Percentiles rank a stretch among this genome's conserved stretches.
These are phyloP conservation scores for Shinisaurus crocodilurus DNA, from an alignment of 2,113 vertebrate species.

Conservation along the genomic window DNA sequence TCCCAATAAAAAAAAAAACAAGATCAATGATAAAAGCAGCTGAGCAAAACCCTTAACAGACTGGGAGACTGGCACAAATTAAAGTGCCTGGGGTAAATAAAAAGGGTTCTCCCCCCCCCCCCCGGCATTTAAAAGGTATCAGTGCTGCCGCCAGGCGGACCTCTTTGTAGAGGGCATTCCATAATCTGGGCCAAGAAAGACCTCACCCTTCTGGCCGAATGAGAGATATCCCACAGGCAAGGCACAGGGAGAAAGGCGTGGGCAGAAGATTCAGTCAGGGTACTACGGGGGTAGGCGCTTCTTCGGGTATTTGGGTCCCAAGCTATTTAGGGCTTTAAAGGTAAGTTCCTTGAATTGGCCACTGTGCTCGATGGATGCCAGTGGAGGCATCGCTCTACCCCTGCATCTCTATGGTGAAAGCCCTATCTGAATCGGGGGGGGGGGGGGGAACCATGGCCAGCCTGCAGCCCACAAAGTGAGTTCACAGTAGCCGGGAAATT, in stretches of 20 bases:
- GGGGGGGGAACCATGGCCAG: not conserved
- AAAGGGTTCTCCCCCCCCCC: not conserved
- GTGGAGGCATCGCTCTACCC: not conserved
- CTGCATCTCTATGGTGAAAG: not conserved
- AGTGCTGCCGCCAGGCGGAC: not conserved
- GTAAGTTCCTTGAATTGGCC: not conserved
- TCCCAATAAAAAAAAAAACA: not conserved
- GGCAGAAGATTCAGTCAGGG: not conserved
- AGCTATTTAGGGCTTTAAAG: not conserved
- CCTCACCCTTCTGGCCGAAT: not conserved
- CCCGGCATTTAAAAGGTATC: not conserved
- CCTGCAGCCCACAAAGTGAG: not conserved
- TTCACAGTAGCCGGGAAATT: not conserved
- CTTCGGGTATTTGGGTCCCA: not conserved
- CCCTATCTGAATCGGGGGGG: not conserved
- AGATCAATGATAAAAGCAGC: not conserved
- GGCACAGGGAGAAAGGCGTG: not conserved
- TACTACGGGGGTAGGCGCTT: no score
- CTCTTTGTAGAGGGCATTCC: not conserved
- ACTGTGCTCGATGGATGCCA: not conserved
- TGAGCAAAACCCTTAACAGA: not conserved
- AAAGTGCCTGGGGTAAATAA: not conserved
- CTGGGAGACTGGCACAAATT: not conserved
- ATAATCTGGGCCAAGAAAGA: not conserved
- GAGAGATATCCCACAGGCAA: not conserved